A percentile compares a stretch with the other conserved stretches of the same genome.
Evolutionary conservation across 2,113 vertebrate genomes (phyloP).

Genomic region (Parus major): DNA sequence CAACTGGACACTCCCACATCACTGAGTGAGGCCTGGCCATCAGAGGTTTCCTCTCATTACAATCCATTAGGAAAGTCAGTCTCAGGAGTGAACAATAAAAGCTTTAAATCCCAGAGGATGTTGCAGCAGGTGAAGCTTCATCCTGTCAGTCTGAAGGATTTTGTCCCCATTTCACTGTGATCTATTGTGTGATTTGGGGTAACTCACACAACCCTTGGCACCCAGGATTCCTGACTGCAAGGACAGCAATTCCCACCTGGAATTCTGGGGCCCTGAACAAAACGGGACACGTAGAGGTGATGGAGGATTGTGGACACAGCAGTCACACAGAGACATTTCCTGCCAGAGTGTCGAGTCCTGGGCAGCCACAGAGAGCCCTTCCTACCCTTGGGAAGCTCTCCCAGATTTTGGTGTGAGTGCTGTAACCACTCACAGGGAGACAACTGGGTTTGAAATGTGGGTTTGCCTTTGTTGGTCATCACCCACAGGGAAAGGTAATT

Average conservation of each 20-base stretch:
- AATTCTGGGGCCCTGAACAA: neutral
- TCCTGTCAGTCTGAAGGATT: neutral
- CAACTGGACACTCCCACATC: neutral
- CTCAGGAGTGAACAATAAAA: neutral
- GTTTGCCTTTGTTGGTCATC: neutral
- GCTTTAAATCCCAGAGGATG: neutral
- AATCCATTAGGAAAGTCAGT: neutral
- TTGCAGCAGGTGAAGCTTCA: neutral
- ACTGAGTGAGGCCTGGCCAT: neutral
- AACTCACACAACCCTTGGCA: neutral
- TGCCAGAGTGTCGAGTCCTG: neutral
- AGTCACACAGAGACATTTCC: neutral
- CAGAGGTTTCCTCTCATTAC: neutral
- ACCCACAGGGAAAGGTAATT: neutral
- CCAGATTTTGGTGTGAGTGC: neutral
- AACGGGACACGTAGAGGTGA: accelerated
- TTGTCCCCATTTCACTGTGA: neutral
- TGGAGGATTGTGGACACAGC: neutral
- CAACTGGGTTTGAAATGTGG: neutral
- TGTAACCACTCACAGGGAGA: neutral
- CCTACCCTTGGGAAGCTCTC: neutral
- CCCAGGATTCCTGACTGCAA: neutral
- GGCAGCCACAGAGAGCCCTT: neutral
- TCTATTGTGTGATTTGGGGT: neutral
- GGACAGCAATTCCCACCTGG: neutral